These are phyloP conservation scores for Ceyx margarethae DNA, from an alignment of 2,113 vertebrate genomes.

Conservation along the genomic window DNA sequence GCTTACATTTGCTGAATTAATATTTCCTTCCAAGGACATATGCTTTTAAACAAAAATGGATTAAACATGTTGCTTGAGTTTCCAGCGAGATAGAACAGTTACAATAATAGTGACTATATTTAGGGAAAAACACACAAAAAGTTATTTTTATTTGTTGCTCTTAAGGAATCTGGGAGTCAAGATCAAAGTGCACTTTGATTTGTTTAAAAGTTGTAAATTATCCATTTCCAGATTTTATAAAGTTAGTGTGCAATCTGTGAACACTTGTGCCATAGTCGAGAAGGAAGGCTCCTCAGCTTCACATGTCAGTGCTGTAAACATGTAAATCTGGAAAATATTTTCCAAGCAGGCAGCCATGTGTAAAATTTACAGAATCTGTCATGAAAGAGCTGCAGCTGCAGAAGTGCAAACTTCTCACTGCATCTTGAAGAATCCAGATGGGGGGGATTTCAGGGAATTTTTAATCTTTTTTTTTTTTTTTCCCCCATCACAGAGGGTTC, in stretches of 20 bases:
- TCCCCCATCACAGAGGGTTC: neutral
- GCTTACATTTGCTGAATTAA: conserved; percentile 34
- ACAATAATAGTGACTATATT: conserved; percentile 69
- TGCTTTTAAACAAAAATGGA: conserved; percentile 56
- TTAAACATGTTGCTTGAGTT: conserved; percentile 65
- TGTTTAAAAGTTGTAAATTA: conserved; percentile 83
- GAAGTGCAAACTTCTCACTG: conserved; percentile 73
- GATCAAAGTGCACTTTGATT: conserved; percentile 80
- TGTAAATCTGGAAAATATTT: conserved; percentile 84
- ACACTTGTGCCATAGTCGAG: conserved; percentile 66
- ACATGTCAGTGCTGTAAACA: conserved; percentile 81
- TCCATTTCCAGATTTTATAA: conserved; percentile 80
- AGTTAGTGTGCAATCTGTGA: conserved; percentile 75
- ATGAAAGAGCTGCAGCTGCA: conserved; percentile 83
- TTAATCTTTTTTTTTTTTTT: neutral
- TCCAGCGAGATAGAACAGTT: conserved; percentile 59
- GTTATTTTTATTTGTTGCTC: conserved; percentile 71
- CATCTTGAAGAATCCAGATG: conserved; percentile 78
- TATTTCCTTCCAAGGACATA: conserved; percentile 43
- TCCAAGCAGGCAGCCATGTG: conserved; percentile 84
- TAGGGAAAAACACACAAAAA: conserved; percentile 55
- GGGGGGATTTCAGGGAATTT: conserved; percentile 43
- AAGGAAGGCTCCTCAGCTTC: conserved; percentile 75
- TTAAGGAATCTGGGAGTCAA: conserved; percentile 74
- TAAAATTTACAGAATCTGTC: conserved; percentile 87